Evolutionary conservation across 2,888 invertebrate genomes (phyloP).

Genomic region (Philereme vetulata): DNA sequence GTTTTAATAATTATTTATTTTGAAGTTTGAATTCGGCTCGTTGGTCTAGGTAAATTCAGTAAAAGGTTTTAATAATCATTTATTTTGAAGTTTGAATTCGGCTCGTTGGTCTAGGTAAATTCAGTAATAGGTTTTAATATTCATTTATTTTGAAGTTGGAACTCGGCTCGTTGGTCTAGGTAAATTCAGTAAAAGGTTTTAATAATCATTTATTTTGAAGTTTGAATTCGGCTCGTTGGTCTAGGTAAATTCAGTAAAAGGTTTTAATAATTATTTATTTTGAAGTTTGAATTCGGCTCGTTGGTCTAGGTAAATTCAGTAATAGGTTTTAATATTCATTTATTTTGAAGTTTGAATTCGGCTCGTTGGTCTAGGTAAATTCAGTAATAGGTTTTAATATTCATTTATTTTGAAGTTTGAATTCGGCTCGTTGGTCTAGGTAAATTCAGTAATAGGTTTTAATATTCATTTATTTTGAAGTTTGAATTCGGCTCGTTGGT

Average conservation of each 20-base stretch:
- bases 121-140: conserved; percentile 1
- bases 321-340: neutral
- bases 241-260: conserved; percentile 2
- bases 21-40: neutral
- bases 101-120: too few species aligned
- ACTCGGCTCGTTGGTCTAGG: neutral
- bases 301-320: too few species aligned
- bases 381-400: conserved; percentile 1
- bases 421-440: neutral
- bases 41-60: too few species aligned
- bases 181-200: conserved; percentile 1
- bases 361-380: too few species aligned
- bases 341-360: neutral
- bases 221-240: neutral
- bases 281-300: neutral
- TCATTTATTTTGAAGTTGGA: neutral
- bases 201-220: conserved; percentile 1
- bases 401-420: neutral
- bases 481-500: neutral
- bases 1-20: conserved; percentile 2
- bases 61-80: conserved; percentile 1
- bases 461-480: neutral
- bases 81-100: neutral
- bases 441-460: conserved; percentile 1
- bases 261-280: conserved; percentile 2